phyloP scores from a whole-genome alignment of 2,797 vertebrate genomes.

The Pseudomugil gertrudae region DNA sequence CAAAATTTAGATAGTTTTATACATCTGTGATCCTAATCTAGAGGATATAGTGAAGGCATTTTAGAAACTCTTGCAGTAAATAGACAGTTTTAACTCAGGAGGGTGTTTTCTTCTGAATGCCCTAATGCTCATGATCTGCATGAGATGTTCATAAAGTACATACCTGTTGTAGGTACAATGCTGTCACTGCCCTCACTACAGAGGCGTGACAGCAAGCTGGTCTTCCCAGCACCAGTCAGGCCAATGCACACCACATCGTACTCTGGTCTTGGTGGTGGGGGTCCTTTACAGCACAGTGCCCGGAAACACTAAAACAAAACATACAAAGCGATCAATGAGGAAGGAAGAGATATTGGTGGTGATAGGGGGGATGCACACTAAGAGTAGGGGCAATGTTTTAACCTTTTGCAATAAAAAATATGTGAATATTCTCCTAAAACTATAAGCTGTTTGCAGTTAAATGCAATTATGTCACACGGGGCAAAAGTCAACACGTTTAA shows the following conservation, averaged over 20 bases:
- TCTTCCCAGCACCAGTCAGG: conserved; percentile 95
- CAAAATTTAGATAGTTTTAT: conserved; percentile 36
- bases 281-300: conserved; percentile 98
- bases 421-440: conserved; percentile 2
- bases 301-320: conserved; percentile 90
- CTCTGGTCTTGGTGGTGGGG: conserved; percentile 92
- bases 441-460: neutral
- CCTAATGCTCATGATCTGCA: too few relatives aligned
- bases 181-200: conserved; percentile 91
- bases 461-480: conserved; percentile 8
- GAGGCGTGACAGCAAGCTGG: conserved; percentile 92
- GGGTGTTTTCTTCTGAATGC: neutral
- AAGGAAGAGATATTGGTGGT: too few relatives aligned
- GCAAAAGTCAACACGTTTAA: conserved; percentile 16
- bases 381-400: neutral
- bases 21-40: conserved; percentile 26
- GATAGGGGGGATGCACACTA: neutral
- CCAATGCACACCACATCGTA: conserved; percentile 99
- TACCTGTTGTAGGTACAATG: conserved; percentile 94
- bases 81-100: neutral
- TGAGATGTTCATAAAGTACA: conserved; percentile 48
- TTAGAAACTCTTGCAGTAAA: conserved; percentile 12
- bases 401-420: conserved; percentile 6
- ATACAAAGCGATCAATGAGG: conserved; percentile 11
- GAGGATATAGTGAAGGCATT: conserved; percentile 37